Percentiles rank a stretch among this genome's conserved stretches.
Conservation (phyloP, 2,113 vertebrate species). For the Turdus rufiventris region DNA sequence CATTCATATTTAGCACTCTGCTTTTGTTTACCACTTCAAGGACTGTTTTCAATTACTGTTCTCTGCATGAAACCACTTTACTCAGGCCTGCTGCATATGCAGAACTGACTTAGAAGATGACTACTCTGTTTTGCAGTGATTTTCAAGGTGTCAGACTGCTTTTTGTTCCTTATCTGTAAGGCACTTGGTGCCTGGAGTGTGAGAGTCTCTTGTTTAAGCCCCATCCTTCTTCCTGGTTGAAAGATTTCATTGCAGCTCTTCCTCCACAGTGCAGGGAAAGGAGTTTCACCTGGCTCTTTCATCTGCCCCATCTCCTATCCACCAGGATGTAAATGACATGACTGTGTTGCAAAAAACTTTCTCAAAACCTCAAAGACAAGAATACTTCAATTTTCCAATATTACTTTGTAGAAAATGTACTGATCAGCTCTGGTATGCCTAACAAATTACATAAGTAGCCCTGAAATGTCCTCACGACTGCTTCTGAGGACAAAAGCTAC, state of each 20-base stretch:
- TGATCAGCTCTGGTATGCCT: neutral
- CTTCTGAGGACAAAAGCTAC: neutral
- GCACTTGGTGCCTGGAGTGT: neutral
- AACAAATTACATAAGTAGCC: neutral
- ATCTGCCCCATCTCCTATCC: neutral
- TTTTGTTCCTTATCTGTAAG: neutral
- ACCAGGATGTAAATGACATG: neutral
- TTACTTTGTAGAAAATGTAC: neutral
- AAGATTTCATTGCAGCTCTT: neutral
- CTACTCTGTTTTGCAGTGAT: conserved; percentile 15
- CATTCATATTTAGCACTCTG: conserved; percentile 32
- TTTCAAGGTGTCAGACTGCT: neutral
- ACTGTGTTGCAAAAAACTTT: neutral
- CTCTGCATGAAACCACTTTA: conserved; percentile 42
- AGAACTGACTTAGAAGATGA: conserved; percentile 28
- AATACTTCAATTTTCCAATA: neutral
- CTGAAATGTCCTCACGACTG: neutral
- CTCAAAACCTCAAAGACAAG: neutral
- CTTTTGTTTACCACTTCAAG: conserved; percentile 56
- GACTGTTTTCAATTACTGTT: conserved; percentile 56
- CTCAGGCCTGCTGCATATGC: neutral
- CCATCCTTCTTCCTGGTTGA: neutral
- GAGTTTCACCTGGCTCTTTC: conserved; percentile 6
- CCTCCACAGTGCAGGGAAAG: neutral
- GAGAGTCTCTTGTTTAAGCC: neutral